Percentiles rank a stretch among this genome's conserved stretches.
These are phyloP conservation scores for Megaceryle torquata DNA, from an alignment of 2,113 vertebrate genomes.

Conservation along the genomic window DNA sequence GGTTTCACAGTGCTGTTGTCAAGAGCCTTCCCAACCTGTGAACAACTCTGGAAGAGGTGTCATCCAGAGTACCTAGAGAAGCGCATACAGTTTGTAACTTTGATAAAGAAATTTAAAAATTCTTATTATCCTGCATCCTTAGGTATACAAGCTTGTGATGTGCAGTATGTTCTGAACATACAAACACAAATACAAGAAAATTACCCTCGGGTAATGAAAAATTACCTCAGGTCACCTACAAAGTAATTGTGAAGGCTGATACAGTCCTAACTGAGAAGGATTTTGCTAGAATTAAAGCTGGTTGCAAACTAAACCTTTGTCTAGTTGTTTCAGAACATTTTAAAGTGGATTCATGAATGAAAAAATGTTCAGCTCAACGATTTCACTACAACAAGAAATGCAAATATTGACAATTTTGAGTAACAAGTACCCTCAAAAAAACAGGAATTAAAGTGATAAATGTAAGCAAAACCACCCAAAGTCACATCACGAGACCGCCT, in stretches of 20 bases:
- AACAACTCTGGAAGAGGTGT: neutral
- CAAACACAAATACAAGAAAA: neutral
- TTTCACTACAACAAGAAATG: neutral
- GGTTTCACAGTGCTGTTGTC: neutral
- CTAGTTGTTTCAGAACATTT: slow-evolving; percentile 5
- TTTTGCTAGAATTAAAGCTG: neutral
- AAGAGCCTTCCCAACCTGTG: neutral
- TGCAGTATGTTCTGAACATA: neutral
- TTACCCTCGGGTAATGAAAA: neutral
- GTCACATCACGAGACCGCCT: slow-evolving; percentile 5
- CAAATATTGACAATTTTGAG: slow-evolving; percentile 48
- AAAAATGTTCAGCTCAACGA: neutral
- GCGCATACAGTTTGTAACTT: neutral
- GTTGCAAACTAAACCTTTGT: neutral
- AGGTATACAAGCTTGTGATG: neutral
- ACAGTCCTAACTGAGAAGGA: neutral
- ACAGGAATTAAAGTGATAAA: slow-evolving; percentile 28
- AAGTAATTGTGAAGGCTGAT: neutral
- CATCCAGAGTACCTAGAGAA: neutral
- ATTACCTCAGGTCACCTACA: neutral
- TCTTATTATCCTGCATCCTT: neutral
- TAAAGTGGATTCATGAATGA: neutral
- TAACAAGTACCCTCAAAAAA: slow-evolving; percentile 6
- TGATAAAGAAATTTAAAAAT: neutral
- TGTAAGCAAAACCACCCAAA: slow-evolving; percentile 58